Percentiles rank a stretch among this genome's conserved stretches.
These are phyloP conservation scores for Chrysomallon squamiferum DNA, from an alignment of 1,140 invertebrate genomes.

Conservation along the genomic window DNA sequence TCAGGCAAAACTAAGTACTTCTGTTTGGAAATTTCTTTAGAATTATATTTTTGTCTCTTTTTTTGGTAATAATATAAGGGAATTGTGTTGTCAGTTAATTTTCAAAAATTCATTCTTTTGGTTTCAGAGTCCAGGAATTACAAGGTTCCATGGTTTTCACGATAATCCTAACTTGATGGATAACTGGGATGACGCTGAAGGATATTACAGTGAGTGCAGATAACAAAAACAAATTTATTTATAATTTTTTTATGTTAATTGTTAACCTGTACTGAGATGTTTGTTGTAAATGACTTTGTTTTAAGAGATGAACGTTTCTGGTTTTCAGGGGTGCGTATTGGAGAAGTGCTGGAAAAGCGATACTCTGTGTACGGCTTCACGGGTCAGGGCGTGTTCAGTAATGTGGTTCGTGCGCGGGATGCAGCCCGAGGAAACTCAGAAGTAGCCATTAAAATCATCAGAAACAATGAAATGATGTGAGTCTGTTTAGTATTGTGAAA, in stretches of 20 bases:
- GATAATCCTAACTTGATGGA: conserved; percentile 69
- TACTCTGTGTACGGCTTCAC: conserved; percentile 97
- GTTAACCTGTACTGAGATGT: background rate
- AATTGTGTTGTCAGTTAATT: too few relatives aligned
- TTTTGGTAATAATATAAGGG: background rate
- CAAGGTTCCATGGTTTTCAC: conserved; percentile 32
- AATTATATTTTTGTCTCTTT: background rate
- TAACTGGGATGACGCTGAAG: conserved; percentile 99
- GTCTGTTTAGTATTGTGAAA: conserved; percentile 53
- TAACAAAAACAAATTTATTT: background rate
- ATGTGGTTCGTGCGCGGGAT: conserved; percentile 94
- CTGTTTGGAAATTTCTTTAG: too few relatives aligned
- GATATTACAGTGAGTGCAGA: conserved; percentile 89
- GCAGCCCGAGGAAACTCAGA: conserved; percentile 84
- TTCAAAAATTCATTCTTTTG: too few relatives aligned
- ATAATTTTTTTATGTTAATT: background rate
- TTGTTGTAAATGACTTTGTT: too few relatives aligned
- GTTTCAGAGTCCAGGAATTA: conserved; percentile 72
- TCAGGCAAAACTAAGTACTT: too few relatives aligned
- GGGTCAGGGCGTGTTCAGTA: conserved; percentile 98
- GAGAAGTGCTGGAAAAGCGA: conserved; percentile 90
- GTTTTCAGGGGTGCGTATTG: conserved; percentile 83
- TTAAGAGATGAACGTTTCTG: too few relatives aligned
- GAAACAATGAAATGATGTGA: conserved; percentile 99
- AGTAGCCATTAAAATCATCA: conserved; percentile 98